Evolutionary conservation across 2,113 vertebrate genomes (phyloP), one percentile per base, ranked within the genome.

Genomic region (Corynorhinus townsendii): DNA sequence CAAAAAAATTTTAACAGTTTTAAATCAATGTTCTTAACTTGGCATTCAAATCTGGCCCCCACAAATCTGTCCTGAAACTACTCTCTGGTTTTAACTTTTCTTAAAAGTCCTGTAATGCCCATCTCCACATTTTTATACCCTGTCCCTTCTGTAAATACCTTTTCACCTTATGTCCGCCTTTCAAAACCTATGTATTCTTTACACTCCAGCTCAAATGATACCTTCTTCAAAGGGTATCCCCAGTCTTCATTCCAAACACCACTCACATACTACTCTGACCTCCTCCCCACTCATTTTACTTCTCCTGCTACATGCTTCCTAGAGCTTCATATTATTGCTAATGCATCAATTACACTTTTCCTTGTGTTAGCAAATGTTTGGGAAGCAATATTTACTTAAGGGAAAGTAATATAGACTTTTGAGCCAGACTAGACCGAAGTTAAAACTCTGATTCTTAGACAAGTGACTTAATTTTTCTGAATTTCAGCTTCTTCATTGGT

Each of bases 381-480:
- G 20, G 49, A 64, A 83, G 11, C 12, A 56, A 19, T 64, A 64
- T 11, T 82, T 17, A 19, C 16, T 30, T 66, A 80, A 81, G 15
- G 76, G 22, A 76, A 91, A 92, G 62, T 5, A 54, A 85, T 28
- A n/a, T 26, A 62, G 35, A 77, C 40, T 79, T 93, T 96, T 83
- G 28, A 87, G 17, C 75, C 40, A 62, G 40, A 71, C 45, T 45
- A 73, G 12, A 86, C 79, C 35, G 62, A 30, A 81, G 47, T 82
- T 91, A 88, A 91, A 86, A 83, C 43, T 1, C 4, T 88, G 12
- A 24, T 54, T 90, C 22, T 89, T 69, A 40, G 64, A 7, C 22
- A 93, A 68, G 26, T 69, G 54, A 52, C 38, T 88, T 73, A 33
- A 52, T 81, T 90, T 92, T 93, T 94, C 19, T 93, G 52, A 95